Evolutionary conservation across 1,140 invertebrate genomes (phyloP), one percentile per base, ranked within the genome.

Genomic region (Heliconius congener): DNA sequence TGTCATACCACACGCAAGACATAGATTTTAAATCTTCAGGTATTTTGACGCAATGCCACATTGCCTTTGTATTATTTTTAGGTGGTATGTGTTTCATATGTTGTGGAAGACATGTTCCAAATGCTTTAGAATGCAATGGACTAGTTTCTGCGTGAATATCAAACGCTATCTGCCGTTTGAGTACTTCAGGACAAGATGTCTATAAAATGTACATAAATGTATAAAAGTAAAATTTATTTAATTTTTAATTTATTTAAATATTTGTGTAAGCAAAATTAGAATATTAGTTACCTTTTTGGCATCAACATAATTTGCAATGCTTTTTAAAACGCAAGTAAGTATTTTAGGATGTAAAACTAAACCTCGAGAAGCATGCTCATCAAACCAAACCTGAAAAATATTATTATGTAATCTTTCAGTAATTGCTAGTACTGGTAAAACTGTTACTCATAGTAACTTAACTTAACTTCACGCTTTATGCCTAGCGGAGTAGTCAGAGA

Each of bases 1-100:
- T 95, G 8, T 93, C 94, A 23, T 95, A 90, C 95, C 95, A 96
- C 2, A 96, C 94, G 27, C 90, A 88, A 1, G 95, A 92, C 96
- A 96, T 96, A 3, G 94, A 94, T 50, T 95, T 92, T 1, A 96
- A 79, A 66, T 96, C 95, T 66, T 93, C 89, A 0, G 95, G 95
- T 27, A 96, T 94, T 73, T 94, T 88, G 71, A 95, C 90, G 30
- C 92, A 93, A 11, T 90, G 84, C 96, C 95, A 96, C 78, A 93
- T 92, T 46, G 89, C 84, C 50, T 90, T 77, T 0, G 95, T 93
- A 11, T 94, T 92, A 87, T 95, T 95, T 34, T 84, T 87, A 0
- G 95, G 95, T 27, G 96, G 95, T 8, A 95, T 84, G 37, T 95
- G 94, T 82, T 94, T 94, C 84, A 95, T 82, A 23, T 95, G 84